Conservation (phyloP, 2,888 invertebrate species). For the Epinotia demarniana region DNA sequence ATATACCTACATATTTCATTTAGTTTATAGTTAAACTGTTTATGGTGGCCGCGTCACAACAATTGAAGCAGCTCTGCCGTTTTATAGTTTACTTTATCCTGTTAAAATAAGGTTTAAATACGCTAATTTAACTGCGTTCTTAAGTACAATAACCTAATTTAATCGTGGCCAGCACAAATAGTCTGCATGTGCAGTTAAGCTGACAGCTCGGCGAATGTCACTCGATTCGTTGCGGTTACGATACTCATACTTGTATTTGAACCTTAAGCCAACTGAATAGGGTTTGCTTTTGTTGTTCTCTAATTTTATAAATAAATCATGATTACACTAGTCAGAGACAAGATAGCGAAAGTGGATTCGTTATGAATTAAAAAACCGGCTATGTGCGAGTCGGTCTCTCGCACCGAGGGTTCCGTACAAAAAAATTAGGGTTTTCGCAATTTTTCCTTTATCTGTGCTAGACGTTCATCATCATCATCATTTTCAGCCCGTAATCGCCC, state of each 20-base stretch:
- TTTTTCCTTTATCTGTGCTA: too few relatives aligned
- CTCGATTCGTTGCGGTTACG: slow-evolving; percentile 1
- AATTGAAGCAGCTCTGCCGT: background rate
- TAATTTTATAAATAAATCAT: background rate
- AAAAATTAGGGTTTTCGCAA: too few relatives aligned
- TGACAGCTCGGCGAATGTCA: slow-evolving; percentile 26
- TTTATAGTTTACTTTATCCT: background rate
- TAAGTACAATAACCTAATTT: slow-evolving; percentile 7
- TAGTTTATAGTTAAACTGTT: slow-evolving; percentile 9
- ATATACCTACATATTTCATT: background rate
- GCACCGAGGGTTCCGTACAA: too few relatives aligned
- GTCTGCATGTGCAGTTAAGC: slow-evolving; percentile 11
- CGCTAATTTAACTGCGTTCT: background rate
- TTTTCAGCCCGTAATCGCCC: too few relatives aligned
- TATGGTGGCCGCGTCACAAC: background rate
- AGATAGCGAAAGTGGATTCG: background rate
- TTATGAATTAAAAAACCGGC: too few relatives aligned
- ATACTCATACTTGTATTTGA: background rate
- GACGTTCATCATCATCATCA: too few relatives aligned
- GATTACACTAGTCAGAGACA: background rate
- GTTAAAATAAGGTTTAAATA: background rate
- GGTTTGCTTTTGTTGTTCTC: background rate
- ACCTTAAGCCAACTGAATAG: background rate
- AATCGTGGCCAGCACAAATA: slow-evolving; percentile 5
- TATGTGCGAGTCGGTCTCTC: too few relatives aligned